phyloP scores from a whole-genome alignment of 92 coral and sea anemone species.

The Actinostola sp. region DNA sequence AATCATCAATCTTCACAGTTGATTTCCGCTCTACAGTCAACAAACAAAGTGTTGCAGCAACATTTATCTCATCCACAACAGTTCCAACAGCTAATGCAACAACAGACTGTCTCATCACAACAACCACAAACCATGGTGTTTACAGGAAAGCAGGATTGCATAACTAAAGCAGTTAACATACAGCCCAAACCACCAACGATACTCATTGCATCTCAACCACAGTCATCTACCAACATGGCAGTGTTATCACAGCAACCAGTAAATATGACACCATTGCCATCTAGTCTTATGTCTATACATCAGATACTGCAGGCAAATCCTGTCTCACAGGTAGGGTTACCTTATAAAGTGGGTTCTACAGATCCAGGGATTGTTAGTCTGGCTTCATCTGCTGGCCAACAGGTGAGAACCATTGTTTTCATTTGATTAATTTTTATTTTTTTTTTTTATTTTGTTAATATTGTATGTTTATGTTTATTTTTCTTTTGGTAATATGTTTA shows the following conservation, averaged over 20 bases:
- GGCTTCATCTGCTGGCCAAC: neutral
- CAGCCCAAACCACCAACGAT: conserved; percentile 24
- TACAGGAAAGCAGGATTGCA: neutral
- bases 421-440: too few species aligned
- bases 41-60: conserved; percentile 27
- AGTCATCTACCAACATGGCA: neutral
- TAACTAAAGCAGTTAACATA: neutral
- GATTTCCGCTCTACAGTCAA: conserved; percentile 34
- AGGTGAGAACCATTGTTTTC: neutral
- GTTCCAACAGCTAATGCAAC: conserved; percentile 31
- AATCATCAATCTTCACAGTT: conserved; percentile 30
- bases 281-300: conserved; percentile 22
- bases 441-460: too few species aligned
- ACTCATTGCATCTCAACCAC: conserved; percentile 33
- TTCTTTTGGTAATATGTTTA: too few species aligned
- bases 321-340: neutral
- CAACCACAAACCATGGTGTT: conserved; percentile 8
- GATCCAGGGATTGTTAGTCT: neutral
- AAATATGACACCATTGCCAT: neutral
- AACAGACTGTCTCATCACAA: conserved; percentile 2
- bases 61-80: conserved; percentile 40
- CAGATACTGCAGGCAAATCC: conserved; percentile 19
- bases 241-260: conserved; percentile 6
- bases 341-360: conserved; percentile 8
- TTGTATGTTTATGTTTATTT: too few species aligned